phyloP scores from a whole-genome alignment of 2,797 vertebrate species.

The Diceros bicornis region DNA sequence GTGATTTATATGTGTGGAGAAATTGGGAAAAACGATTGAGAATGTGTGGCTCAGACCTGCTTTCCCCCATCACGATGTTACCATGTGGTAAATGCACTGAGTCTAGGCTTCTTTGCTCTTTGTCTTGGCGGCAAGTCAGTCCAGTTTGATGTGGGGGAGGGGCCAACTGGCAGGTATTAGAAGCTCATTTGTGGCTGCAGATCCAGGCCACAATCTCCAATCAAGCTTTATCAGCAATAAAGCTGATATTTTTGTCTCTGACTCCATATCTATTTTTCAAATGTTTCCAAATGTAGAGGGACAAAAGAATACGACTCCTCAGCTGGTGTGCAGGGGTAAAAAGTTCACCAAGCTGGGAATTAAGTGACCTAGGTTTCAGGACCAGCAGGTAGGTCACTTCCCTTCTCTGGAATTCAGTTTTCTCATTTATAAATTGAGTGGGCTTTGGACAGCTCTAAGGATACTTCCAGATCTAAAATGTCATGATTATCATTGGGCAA shows the following conservation, averaged over 20 bases:
- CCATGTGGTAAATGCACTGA: not conserved
- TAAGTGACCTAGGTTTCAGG: not conserved
- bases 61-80: not conserved
- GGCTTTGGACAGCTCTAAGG: not conserved
- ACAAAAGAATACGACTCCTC: not conserved
- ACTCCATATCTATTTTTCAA: not conserved
- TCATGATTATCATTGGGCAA: not conserved
- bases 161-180: not conserved
- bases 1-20: not conserved
- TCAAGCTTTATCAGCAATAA: not conserved
- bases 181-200: not conserved
- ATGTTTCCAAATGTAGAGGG: not conserved
- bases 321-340: not conserved
- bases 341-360: not conserved
- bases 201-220: not conserved
- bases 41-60: not conserved
- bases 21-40: not conserved
- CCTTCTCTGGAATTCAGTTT: not conserved
- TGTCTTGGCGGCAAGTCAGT: not conserved
- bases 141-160: not conserved
- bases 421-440: not conserved
- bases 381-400: not conserved
- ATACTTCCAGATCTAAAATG: not conserved
- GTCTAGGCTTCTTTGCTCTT: not conserved
- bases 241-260: not conserved